Percentiles rank a stretch among this genome's conserved stretches.
phyloP scores from a whole-genome alignment of 2,797 vertebrate genomes.

The Apodemus agrarius region DNA sequence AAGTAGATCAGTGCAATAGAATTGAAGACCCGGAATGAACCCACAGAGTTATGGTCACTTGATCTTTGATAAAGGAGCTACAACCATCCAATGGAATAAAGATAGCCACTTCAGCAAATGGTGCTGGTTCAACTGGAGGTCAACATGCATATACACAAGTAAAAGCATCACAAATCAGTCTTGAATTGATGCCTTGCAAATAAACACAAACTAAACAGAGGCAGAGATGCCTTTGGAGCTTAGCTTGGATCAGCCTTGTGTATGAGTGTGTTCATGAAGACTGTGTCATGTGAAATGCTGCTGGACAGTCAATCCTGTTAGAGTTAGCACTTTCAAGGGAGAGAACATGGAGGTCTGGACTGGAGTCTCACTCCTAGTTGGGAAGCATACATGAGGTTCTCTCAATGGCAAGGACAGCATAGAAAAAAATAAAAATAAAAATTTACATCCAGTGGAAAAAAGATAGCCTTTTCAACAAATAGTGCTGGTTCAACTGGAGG shows the following conservation, averaged over 20 bases:
- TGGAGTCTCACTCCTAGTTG: too few species aligned
- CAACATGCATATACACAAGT: background rate
- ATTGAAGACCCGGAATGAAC: too few species aligned
- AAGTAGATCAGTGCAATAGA: too few species aligned
- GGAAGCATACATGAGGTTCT: background rate
- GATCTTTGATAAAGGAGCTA: too few species aligned
- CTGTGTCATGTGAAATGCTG: background rate
- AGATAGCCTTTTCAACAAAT: too few species aligned
- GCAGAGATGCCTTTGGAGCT: conserved; percentile 40
- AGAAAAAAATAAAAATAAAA: background rate
- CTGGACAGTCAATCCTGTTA: background rate
- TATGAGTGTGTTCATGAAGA: fast-evolving
- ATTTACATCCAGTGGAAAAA: too few species aligned
- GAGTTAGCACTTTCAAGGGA: background rate
- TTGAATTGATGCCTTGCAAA: background rate
- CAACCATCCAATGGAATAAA: too few species aligned
- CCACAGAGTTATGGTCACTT: too few species aligned
- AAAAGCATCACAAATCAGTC: background rate
- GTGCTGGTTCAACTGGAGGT: too few species aligned
- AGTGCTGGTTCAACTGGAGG: too few species aligned
- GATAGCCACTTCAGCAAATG: too few species aligned
- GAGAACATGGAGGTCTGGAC: too few species aligned
- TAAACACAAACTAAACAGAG: conserved; percentile 1
- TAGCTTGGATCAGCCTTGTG: background rate
- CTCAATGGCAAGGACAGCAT: background rate